Evolutionary conservation across 2,113 vertebrate genomes (phyloP), one percentile per base, ranked within the genome.

Genomic region (Xiphias gladius): DNA sequence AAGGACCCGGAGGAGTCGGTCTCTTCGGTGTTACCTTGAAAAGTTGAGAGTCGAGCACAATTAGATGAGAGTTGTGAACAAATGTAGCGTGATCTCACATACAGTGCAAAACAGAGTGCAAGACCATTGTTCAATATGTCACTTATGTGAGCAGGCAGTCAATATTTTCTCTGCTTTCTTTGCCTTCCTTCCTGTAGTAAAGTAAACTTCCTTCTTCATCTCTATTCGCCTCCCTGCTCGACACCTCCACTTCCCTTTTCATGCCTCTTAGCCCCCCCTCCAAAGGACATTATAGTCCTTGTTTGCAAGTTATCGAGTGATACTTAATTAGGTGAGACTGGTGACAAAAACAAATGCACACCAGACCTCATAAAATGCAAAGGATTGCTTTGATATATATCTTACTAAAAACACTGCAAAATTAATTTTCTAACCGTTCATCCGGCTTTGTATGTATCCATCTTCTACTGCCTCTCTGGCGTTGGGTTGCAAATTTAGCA

Each of bases 31-130:
- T 48, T 8, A 50, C 50, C 32, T 32, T 17, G 17, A 41, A 68
- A 61, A 68, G 76, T 63, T 71, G 61, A 55, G 62, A 69, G 41
- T 32, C 1, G 1, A 46, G 63, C 57, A 58, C 73, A 82, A 82
- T 83, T 88, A 76, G 14, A 52, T 19, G 43, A 1, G 43, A 30
- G 43, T 26, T 73, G 76, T 65, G 65, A 69, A 80, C 73, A 85
- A 67, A 83, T 43, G 30, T 67, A 73, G 13, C 12, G 24, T 58
- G 75, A 66, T 67, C 78, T 73, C 54, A 8, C 46, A 54, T 4
- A 20, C 26, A 19, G 1, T 41, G 13, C 79, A 32, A 64, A 52
- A 41, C 35, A 43, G 52, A 80, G 5, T 26, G 30, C 35, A 24
- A 20, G 43, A 14, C 48, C 32, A 22, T 17, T 24, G 59, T 62